Percentiles rank a stretch among this genome's conserved stretches.
phyloP scores from a whole-genome alignment of 2,888 invertebrate genomes.

The Ferrisia virgata region DNA sequence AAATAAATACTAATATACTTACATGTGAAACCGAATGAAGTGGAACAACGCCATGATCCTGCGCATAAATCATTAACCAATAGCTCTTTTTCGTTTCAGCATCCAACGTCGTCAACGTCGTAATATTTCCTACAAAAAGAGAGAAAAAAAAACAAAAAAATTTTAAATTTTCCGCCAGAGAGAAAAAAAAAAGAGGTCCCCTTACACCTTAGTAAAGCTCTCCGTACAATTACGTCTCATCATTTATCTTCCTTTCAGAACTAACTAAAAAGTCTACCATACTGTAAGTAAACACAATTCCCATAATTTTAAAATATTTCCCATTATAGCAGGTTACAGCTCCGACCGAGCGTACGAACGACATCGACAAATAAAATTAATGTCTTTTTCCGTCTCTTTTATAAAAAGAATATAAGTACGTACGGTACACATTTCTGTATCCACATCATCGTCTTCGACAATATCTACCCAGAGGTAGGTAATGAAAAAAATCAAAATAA shows the following conservation, averaged over 20 bases:
- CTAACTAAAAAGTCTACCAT: neutral
- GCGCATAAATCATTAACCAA: constrained; percentile 92
- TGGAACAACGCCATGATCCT: constrained; percentile 86
- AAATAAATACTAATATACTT: constrained; percentile 52
- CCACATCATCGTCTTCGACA: neutral
- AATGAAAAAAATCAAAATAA: neutral
- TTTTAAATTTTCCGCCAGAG: neutral
- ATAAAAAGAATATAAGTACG: neutral
- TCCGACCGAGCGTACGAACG: neutral
- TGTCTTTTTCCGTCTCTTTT: neutral
- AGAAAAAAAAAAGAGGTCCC: neutral
- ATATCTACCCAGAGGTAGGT: neutral
- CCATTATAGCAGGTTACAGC: neutral
- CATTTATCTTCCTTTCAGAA: constrained; percentile 20
- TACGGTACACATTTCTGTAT: neutral
- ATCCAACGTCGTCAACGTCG: constrained; percentile 80
- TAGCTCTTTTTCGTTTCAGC: constrained; percentile 82
- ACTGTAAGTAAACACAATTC: constrained; percentile 14
- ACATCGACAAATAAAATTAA: constrained; percentile 27
- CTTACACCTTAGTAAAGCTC: neutral
- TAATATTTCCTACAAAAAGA: constrained; percentile 70
- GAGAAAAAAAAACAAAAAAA: constrained; percentile 47
- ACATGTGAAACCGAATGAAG: constrained; percentile 80
- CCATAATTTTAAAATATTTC: constrained; percentile 17
- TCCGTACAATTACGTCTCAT: neutral